Evolutionary conservation across 2,797 vertebrate species (phyloP).

Genomic region (Urosaurus nigricauda): DNA sequence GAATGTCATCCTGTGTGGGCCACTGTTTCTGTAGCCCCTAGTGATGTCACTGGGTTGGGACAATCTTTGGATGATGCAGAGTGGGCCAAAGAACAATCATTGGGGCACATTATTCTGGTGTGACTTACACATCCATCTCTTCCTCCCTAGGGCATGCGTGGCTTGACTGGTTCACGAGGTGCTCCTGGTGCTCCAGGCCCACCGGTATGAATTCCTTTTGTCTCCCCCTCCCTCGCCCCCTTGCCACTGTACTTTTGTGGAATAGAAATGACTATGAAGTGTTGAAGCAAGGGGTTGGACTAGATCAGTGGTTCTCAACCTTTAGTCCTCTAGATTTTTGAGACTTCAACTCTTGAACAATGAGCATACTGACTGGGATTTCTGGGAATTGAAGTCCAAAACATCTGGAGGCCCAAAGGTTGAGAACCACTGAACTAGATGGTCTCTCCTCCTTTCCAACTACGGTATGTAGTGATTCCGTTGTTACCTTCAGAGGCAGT

Average conservation of each 20-base stretch:
- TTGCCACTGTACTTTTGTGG: neutral
- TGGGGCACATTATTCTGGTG: neutral
- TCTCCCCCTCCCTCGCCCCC: neutral
- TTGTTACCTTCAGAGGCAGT: neutral
- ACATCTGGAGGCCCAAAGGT: too few species aligned
- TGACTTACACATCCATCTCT: conserved; percentile 15
- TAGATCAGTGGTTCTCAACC: too few species aligned
- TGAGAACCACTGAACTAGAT: too few species aligned
- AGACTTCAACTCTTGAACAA: too few species aligned
- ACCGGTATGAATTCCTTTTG: conserved; percentile 76
- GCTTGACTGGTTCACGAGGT: conserved; percentile 88
- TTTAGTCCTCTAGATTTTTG: too few species aligned
- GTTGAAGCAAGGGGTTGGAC: neutral
- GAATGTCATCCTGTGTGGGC: too few species aligned
- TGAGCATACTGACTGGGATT: too few species aligned
- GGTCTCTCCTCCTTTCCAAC: neutral
- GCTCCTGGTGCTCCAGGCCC: conserved; percentile 85
- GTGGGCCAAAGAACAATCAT: neutral
- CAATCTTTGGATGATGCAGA: neutral
- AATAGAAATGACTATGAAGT: neutral
- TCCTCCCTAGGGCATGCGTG: conserved; percentile 84
- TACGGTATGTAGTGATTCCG: neutral
- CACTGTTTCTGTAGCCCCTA: too few species aligned
- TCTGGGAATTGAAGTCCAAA: too few species aligned
- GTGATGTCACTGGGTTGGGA: too few species aligned